Evolutionary conservation across 2,888 invertebrate genomes (phyloP), one percentile per base, ranked within the genome.

Genomic region (Cenopis cana): DNA sequence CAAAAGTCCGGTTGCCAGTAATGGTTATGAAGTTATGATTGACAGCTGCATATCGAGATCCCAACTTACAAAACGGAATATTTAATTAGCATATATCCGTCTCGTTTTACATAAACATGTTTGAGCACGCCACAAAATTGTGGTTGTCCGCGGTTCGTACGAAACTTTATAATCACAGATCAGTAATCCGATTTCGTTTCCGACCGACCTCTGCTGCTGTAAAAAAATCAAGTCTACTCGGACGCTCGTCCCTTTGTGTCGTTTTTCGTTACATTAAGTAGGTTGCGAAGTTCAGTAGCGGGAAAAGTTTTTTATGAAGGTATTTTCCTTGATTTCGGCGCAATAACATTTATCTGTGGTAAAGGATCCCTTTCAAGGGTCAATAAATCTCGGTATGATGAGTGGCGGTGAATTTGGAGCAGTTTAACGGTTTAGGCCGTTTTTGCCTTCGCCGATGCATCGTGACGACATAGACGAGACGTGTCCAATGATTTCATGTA

Each of bases 161-260:
- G 81, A 85, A 92, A 91, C 88, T 92, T 90, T 82, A 81, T 87
- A 88, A 90, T 89, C 87, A 84, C 87, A 83, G 86, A 84, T 82
- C 82, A 81, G 80, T 90, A 89, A 90, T 90, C 90, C 85, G 87
- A 88, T 89, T 90, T 88, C 89, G 87, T 89, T 90, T 87, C 86
- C 85, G 84, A 82, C 86, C 80, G 79, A 80, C 84, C 87, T 91
- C 90, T 91, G 89, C 83, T 82, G 82, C 78, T 75, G 78, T 86
- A 89, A 90, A 89, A 59, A 89, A 90, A 89, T 83, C 81, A 85
- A 84, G 82, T 82, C 83, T 82, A 82, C 84, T 33, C 80, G 80
- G 81, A 76, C 79, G 75, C 78, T 80, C 80, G 79, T 78, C 79
- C 79, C 79, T 87, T 86, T 84, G 84, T 84, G 79, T 80, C 79